phyloP scores from a whole-genome alignment of 2,888 invertebrate genomes.

The Caradrina kadenii region DNA sequence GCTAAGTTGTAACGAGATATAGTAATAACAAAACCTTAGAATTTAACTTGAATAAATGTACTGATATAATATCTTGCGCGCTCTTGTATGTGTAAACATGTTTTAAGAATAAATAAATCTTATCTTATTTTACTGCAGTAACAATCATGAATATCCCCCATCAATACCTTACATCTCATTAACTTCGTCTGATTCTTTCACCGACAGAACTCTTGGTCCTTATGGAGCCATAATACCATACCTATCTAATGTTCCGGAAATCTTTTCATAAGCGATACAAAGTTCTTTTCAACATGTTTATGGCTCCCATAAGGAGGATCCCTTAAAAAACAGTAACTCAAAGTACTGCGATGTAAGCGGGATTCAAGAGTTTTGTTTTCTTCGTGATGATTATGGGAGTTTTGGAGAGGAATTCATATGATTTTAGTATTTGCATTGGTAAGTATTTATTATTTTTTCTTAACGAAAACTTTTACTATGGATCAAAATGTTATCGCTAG shows the following conservation, averaged over 20 bases:
- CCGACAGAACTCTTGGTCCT: constrained; percentile 1
- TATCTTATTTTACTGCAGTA: constrained; percentile 3
- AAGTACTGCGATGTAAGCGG: constrained; percentile 28
- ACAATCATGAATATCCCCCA: neutral
- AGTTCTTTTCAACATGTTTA: constrained; percentile 48
- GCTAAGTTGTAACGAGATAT: neutral
- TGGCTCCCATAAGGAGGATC: constrained; percentile 41
- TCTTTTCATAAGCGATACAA: constrained; percentile 60
- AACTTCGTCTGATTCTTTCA: constrained; percentile 9
- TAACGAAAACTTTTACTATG: no score
- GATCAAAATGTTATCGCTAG: no score
- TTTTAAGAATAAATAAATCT: no score
- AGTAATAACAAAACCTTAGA: neutral
- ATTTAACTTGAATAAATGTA: no score
- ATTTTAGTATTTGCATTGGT: no score
- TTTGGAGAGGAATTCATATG: no score
- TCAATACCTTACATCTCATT: constrained; percentile 15
- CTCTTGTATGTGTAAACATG: no score
- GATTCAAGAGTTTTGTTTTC: constrained; percentile 10
- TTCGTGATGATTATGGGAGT: neutral
- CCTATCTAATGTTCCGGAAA: constrained; percentile 60
- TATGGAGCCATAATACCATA: constrained; percentile 14
- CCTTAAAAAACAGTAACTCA: constrained; percentile 23
- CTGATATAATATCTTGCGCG: no score
- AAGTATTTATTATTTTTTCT: no score